Conservation (phyloP, 2,113 vertebrate species). For the Amia ocellicauda region DNA sequence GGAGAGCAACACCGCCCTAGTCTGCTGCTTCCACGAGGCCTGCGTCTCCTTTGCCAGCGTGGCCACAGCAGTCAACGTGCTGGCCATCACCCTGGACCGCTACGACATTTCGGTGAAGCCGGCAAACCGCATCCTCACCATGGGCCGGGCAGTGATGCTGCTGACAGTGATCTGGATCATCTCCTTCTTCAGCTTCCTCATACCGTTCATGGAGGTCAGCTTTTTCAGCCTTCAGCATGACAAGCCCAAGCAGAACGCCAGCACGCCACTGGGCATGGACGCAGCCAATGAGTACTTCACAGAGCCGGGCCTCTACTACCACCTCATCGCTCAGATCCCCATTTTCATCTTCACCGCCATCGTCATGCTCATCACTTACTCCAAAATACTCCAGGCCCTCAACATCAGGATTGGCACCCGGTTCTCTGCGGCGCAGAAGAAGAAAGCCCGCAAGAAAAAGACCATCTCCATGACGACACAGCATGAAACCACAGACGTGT, state of each 20-base stretch:
- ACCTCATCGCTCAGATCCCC: constrained; percentile 93
- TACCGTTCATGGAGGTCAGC: constrained; percentile 95
- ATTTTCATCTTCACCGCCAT: constrained; percentile 95
- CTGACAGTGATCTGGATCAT: constrained; percentile 91
- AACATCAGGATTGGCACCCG: constrained; percentile 96
- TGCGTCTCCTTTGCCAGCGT: constrained; percentile 97
- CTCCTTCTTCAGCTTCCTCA: constrained; percentile 90
- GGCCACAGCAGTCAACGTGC: constrained; percentile 93
- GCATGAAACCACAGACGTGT: constrained; percentile 76
- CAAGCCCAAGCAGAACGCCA: constrained; percentile 80
- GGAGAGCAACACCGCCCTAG: constrained; percentile 85
- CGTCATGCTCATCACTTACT: constrained; percentile 96
- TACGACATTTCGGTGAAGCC: constrained; percentile 98
- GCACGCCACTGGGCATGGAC: constrained; percentile 77
- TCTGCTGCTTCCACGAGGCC: constrained; percentile 98
- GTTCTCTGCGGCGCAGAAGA: constrained; percentile 87
- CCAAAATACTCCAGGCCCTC: constrained; percentile 95
- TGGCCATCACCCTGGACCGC: constrained; percentile 93
- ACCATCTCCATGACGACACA: constrained; percentile 85
- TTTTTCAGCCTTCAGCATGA: constrained; percentile 80
- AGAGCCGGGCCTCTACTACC: constrained; percentile 92
- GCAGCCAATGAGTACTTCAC: constrained; percentile 86
- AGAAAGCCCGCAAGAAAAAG: constrained; percentile 92
- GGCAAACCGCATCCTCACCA: constrained; percentile 93
- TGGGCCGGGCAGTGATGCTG: constrained; percentile 87